Evolutionary conservation across 2,113 vertebrate species (phyloP).

Genomic region (Phycodurus eques): DNA sequence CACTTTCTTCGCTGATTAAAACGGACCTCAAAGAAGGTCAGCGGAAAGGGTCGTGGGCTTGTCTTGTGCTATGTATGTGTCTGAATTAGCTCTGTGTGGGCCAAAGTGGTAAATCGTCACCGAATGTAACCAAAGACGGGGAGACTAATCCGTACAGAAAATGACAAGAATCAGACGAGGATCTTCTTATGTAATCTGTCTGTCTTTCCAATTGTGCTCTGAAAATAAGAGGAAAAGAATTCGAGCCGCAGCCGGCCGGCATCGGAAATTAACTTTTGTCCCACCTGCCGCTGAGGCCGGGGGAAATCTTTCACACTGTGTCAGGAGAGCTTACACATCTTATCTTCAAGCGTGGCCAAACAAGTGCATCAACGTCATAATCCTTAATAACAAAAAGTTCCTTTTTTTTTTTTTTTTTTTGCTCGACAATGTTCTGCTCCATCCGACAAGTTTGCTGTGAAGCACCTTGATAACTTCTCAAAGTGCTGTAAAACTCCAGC

Average conservation of each 20-base stretch:
- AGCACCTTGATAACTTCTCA: neutral
- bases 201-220: neutral
- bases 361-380: neutral
- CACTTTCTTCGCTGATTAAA: slow-evolving; percentile 44
- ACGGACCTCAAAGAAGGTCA: slow-evolving; percentile 24
- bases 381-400: neutral
- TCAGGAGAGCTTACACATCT: neutral
- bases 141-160: slow-evolving; percentile 21
- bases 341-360: neutral
- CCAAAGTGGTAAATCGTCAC: slow-evolving; percentile 32
- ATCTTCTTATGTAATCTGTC: slow-evolving; percentile 47
- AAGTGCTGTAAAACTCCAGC: neutral
- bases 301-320: neutral
- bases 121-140: slow-evolving; percentile 36
- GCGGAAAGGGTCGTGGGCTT: neutral
- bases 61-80: neutral
- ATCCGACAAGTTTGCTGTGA: neutral
- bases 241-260: neutral
- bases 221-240: neutral
- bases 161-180: slow-evolving; percentile 33
- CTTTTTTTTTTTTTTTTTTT: neutral
- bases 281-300: neutral
- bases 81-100: slow-evolving; percentile 43
- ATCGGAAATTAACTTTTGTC: slow-evolving; percentile 1
- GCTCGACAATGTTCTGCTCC: neutral